Evolutionary conservation across 2,113 vertebrate species (phyloP), one percentile per base, ranked within the genome.

Genomic region (Elephas maximus): DNA sequence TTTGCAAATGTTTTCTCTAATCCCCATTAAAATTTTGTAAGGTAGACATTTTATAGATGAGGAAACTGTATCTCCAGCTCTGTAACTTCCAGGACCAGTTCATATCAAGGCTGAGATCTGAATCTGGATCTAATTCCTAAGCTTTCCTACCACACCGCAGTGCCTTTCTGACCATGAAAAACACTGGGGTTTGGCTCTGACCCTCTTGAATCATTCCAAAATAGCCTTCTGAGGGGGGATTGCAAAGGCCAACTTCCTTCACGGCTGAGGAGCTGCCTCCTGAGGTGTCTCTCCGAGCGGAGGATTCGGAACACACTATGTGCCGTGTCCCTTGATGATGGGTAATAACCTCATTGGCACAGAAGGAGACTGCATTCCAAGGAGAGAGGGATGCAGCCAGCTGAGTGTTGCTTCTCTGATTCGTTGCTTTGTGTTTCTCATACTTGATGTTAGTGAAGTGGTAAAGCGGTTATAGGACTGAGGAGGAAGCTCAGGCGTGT

Each of bases 1-100:
- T 87, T 84, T 91, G 71, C 33, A 94, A 44, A 77, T 78, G 14
- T 6, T 78, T 78, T 78, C 45, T 30, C 74, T 45, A 77, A 77
- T 77, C 18, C 7, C 26, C n/a, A 48, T 78, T 51, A 51, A 30
- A 85, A 21, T 21, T 45, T n/a, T 62, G 23, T 15, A 33, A 12
- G 44, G 18, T 65, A 77, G 48, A 30, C 21, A 17, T 86, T 65
- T 44, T 63, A 77, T 1, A 76, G 30, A 28, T 26, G 14, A 91
- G 71, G 65, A 79, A n/a, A 37, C 71, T 78, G 24, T 14, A 23
- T 79, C 80, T 76, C n/a, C 24, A 26, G 76, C 93, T 96, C 57
- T 91, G 10, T 53, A 81, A 80, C 37, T 93, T 90, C 3, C 30
- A 67, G 20, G 24, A n/a, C 28, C 60, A 26, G 0, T 57, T 90